Percentiles rank a stretch among this genome's conserved stretches.
phyloP scores from a whole-genome alignment of 2,113 vertebrate genomes.

The Piaya cayana region DNA sequence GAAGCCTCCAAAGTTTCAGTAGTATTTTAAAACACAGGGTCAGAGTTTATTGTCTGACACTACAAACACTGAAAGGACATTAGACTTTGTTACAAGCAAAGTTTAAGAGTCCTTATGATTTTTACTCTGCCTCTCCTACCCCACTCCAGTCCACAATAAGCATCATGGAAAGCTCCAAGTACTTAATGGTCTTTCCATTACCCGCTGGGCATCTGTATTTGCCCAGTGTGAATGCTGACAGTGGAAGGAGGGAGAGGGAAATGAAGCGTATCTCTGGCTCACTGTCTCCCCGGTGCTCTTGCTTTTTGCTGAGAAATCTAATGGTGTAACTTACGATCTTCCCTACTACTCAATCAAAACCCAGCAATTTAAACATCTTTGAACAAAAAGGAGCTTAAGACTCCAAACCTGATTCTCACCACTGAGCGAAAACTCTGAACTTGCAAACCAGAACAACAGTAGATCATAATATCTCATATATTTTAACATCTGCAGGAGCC shows the following conservation, averaged over 20 bases:
- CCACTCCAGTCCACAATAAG: neutral
- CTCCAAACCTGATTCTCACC: neutral
- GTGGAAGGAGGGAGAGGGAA: neutral
- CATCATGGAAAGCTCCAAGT: neutral
- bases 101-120: neutral
- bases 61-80: neutral
- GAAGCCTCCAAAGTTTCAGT: neutral
- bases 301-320: neutral
- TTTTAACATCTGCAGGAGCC: neutral
- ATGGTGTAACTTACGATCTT: neutral
- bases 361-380: neutral
- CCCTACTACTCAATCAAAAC: neutral
- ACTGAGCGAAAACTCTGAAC: neutral
- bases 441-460: neutral
- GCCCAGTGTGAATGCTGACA: neutral
- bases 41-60: neutral
- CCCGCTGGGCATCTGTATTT: neutral
- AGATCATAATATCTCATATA: neutral
- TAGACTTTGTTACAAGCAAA: neutral
- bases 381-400: neutral
- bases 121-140: neutral
- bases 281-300: neutral
- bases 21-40: neutral
- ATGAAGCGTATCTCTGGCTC: neutral
- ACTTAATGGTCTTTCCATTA: neutral